phyloP scores from a whole-genome alignment of 1,140 invertebrate species.

The Bombus fervidus region DNA sequence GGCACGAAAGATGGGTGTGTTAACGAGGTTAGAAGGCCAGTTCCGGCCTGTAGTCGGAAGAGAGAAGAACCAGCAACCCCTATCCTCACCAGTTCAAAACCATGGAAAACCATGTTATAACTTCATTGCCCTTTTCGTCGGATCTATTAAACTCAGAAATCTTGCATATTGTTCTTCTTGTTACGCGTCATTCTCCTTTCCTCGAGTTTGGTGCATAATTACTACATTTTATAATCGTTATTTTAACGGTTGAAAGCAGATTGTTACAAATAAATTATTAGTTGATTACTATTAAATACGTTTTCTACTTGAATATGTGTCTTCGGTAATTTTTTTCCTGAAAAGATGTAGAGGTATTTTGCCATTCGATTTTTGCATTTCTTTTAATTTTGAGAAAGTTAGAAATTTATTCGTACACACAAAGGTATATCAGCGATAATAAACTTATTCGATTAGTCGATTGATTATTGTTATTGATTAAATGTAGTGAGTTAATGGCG shows the following conservation, averaged over 20 bases:
- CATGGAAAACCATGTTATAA: slow-evolving; percentile 57
- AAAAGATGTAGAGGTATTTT: too few relatives aligned
- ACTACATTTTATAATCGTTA: too few relatives aligned
- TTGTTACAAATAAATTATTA: neutral
- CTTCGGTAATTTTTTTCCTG: too few relatives aligned
- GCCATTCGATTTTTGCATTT: too few relatives aligned
- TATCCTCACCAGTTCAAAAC: slow-evolving; percentile 47
- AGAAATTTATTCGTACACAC: too few relatives aligned
- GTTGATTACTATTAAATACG: neutral
- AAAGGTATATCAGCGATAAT: too few relatives aligned
- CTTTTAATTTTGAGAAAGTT: too few relatives aligned
- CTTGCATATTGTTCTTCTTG: slow-evolving; percentile 19
- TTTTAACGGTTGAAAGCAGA: too few relatives aligned
- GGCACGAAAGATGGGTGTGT: slow-evolving; percentile 54
- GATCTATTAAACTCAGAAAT: slow-evolving; percentile 47
- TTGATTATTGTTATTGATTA: too few relatives aligned
- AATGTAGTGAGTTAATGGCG: too few relatives aligned
- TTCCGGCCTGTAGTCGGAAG: slow-evolving; percentile 42
- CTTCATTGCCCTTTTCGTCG: slow-evolving; percentile 55
- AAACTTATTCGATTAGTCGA: too few relatives aligned
- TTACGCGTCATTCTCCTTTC: neutral
- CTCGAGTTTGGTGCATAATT: neutral
- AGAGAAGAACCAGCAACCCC: slow-evolving; percentile 38
- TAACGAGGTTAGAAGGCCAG: slow-evolving; percentile 65
- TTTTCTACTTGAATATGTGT: too few relatives aligned